Evolutionary conservation across 2,888 invertebrate genomes (phyloP).

Genomic region (Eupsilia transversa): DNA sequence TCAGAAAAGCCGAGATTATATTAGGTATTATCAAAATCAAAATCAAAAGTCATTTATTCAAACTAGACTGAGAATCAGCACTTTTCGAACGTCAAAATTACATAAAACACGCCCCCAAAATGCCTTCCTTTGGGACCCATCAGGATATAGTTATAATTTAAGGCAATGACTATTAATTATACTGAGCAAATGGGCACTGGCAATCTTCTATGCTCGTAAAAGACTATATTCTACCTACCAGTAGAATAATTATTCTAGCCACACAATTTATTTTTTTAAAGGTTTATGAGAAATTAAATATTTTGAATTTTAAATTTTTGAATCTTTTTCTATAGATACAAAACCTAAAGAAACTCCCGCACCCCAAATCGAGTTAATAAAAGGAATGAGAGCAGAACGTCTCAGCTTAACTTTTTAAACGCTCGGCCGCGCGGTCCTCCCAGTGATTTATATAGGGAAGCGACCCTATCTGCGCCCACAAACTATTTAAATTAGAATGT

Average conservation of each 20-base stretch:
- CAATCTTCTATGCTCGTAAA: neutral
- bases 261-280: neutral
- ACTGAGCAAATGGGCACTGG: neutral
- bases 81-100: no score
- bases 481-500: constrained; percentile 88
- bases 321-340: neutral
- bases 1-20: neutral
- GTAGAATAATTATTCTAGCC: neutral
- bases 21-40: no score
- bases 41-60: no score
- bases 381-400: constrained; percentile 74
- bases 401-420: constrained; percentile 82
- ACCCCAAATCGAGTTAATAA: constrained; percentile 68
- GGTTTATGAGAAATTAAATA: neutral
- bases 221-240: neutral
- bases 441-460: constrained; percentile 73
- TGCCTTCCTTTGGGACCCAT: no score
- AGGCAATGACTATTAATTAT: neutral
- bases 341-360: constrained; percentile 27
- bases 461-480: constrained; percentile 71
- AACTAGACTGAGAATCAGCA: no score
- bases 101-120: no score
- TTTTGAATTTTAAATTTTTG: neutral
- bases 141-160: no score
- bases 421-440: constrained; percentile 69